phyloP scores from a whole-genome alignment of 2,797 vertebrate species.

The Nannoperca obscura region DNA sequence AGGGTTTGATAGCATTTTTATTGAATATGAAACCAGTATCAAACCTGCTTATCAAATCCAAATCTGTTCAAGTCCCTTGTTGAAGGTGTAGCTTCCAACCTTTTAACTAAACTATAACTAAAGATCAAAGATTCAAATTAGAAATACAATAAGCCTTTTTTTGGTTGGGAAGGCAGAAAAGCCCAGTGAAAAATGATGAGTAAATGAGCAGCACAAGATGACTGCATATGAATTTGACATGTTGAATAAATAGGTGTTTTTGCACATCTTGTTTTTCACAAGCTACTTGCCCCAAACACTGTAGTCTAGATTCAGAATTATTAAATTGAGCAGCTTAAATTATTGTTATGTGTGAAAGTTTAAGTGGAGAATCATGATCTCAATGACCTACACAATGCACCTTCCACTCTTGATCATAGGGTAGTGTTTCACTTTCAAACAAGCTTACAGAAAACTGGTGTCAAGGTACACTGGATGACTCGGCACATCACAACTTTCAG shows the following conservation, averaged over 20 bases:
- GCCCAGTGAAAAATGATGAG: not conserved
- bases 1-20: not conserved
- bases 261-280: not conserved
- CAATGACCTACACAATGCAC: not conserved
- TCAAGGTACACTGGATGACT: not conserved
- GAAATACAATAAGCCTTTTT: not conserved
- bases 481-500: not conserved
- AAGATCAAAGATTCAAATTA: not conserved
- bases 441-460: too few species aligned
- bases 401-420: not conserved
- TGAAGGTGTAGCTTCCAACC: not conserved
- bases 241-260: conserved; percentile 3
- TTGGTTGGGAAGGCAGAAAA: not conserved
- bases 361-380: not conserved
- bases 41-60: not conserved
- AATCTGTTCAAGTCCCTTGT: not conserved
- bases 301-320: not conserved
- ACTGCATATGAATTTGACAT: not conserved
- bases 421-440: not conserved
- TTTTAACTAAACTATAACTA: not conserved
- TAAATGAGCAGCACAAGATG: not conserved
- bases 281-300: not conserved
- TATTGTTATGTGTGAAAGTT: not conserved
- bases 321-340: not conserved
- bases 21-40: not conserved